Conservation (phyloP, 2,113 vertebrate genomes). For the Zeus faber region DNA sequence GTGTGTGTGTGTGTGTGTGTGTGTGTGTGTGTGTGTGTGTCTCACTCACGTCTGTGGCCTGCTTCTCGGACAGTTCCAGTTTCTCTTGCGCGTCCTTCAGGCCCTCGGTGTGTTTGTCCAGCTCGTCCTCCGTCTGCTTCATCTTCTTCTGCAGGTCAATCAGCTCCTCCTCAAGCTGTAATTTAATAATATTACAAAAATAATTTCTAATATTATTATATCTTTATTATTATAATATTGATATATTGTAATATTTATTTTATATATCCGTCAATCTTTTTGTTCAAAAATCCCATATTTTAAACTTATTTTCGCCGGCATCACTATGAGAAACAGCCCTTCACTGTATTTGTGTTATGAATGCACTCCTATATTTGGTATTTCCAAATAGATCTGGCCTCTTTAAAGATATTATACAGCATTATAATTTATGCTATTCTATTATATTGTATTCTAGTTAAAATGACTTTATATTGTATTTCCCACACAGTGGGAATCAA, state of each 20-base stretch:
- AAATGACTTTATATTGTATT: too few species aligned
- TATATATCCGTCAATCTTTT: too few species aligned
- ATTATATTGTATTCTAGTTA: not conserved
- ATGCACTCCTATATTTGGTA: not conserved
- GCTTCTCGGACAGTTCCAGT: slow-evolving; percentile 88
- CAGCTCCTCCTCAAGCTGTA: slow-evolving; percentile 89
- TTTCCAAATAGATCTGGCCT: too few species aligned
- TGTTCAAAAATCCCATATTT: too few species aligned
- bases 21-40: not conserved
- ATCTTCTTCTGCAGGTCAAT: slow-evolving; percentile 87
- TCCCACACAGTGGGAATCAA: too few species aligned
- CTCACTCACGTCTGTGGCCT: slow-evolving; percentile 85
- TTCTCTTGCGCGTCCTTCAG: slow-evolving; percentile 91
- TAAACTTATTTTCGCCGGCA: too few species aligned
- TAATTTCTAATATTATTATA: too few species aligned
- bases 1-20: not conserved
- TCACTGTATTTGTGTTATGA: too few species aligned
- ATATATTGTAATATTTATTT: too few species aligned
- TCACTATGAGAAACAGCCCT: too few species aligned
- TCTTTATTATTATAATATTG: too few species aligned
- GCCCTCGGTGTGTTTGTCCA: slow-evolving; percentile 85
- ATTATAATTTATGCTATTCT: not conserved
- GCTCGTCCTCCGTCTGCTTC: slow-evolving; percentile 82
- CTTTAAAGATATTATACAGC: not conserved
- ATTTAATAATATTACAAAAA: slow-evolving; percentile 21